Percentiles rank a stretch among this genome's conserved stretches.
These are phyloP conservation scores for Porphyrio hochstetteri DNA, from an alignment of 2,113 vertebrate species.

Conservation along the genomic window DNA sequence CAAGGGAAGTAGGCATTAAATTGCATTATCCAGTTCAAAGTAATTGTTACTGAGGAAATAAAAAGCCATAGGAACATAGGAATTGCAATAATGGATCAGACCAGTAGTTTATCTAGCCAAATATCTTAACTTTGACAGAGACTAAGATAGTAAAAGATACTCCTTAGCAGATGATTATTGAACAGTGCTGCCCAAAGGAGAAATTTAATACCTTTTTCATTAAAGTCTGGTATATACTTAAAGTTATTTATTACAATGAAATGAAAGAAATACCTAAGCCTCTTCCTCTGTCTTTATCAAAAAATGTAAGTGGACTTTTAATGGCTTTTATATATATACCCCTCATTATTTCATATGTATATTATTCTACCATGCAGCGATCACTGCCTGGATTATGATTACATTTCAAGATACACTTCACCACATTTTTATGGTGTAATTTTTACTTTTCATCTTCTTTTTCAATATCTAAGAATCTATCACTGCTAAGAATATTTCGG, in stretches of 20 bases:
- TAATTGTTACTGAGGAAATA: constrained; percentile 37
- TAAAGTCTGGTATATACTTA: background rate
- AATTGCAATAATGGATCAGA: constrained; percentile 30
- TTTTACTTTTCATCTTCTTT: background rate
- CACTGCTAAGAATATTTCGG: background rate
- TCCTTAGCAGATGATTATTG: background rate
- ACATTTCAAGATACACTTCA: background rate
- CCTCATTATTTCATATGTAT: background rate
- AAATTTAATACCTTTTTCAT: background rate
- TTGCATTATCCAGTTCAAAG: constrained; percentile 49
- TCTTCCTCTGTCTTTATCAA: background rate
- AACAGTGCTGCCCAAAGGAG: background rate
- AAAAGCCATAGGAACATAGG: constrained; percentile 11
- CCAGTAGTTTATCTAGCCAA: constrained; percentile 14
- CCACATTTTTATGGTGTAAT: background rate
- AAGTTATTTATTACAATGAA: constrained; percentile 11
- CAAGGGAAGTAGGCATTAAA: constrained; percentile 38
- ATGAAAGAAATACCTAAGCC: background rate
- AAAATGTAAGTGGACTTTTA: background rate
- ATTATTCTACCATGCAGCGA: background rate
- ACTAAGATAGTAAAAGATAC: background rate
- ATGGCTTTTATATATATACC: background rate
- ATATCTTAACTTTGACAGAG: constrained; percentile 28
- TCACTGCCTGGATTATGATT: background rate
- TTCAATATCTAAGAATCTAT: background rate